These are phyloP conservation scores for Cheilosia scutellata DNA, from an alignment of 2,888 invertebrate genomes.

Conservation along the genomic window DNA sequence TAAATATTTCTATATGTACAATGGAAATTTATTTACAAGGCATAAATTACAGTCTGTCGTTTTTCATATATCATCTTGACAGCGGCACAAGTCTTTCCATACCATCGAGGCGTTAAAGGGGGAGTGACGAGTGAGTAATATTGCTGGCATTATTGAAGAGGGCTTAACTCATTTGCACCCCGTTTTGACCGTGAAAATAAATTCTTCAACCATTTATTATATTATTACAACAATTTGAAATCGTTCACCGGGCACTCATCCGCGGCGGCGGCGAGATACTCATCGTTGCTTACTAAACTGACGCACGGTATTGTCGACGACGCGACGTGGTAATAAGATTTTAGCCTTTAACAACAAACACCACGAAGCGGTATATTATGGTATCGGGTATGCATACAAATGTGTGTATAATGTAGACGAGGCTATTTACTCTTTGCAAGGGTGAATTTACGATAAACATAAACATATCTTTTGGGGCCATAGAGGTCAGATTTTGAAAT, in stretches of 20 bases:
- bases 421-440: constrained; percentile 35
- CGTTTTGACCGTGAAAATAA: constrained; percentile 60
- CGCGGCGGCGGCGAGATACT: constrained; percentile 11
- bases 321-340: constrained; percentile 27
- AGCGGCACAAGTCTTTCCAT: constrained; percentile 33
- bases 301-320: neutral
- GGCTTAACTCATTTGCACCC: constrained; percentile 57
- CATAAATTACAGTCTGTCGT: constrained; percentile 42
- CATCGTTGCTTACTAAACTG: constrained; percentile 13
- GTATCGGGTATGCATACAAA: constrained; percentile 32
- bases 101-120: constrained; percentile 10
- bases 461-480: constrained; percentile 33
- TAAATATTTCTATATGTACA: neutral
- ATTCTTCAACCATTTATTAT: constrained; percentile 56
- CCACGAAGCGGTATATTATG: constrained; percentile 1
- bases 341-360: constrained; percentile 27
- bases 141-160: constrained; percentile 43
- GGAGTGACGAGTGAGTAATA: constrained; percentile 42
- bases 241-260: constrained; percentile 27
- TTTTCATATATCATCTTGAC: constrained; percentile 49
- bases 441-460: constrained; percentile 50
- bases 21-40: constrained; percentile 38
- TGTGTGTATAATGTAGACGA: constrained; percentile 10
- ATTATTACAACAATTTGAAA: constrained; percentile 53
- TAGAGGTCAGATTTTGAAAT: constrained; percentile 46